Conservation (phyloP, 1,140 invertebrate species). For the Venustaconcha ellipsiformis region DNA sequence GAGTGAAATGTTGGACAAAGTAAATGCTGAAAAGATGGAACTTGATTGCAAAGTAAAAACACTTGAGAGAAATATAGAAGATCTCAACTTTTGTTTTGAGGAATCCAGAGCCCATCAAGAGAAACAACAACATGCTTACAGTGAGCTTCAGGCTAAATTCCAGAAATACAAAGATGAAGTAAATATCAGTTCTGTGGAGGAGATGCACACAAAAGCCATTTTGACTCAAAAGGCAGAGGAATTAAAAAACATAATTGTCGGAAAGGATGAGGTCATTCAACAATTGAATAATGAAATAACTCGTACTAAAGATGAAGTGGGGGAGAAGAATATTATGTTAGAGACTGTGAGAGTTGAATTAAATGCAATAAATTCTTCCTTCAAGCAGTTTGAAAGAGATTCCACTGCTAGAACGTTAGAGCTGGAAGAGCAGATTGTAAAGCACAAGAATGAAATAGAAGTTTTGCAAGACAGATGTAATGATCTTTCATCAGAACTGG, state of each 20-base stretch:
- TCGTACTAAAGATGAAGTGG: not conserved
- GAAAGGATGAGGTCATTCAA: conserved; percentile 5
- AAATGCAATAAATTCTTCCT: too few species aligned
- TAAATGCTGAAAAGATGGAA: not conserved
- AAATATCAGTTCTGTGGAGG: not conserved
- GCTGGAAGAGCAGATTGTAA: too few species aligned
- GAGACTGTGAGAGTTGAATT: too few species aligned
- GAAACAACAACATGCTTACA: not conserved
- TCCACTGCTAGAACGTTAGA: too few species aligned
- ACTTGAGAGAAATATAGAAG: not conserved
- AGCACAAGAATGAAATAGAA: too few species aligned
- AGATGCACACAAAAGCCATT: not conserved
- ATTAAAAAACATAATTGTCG: not conserved
- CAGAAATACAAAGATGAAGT: conserved; percentile 10
- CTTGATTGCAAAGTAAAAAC: not conserved
- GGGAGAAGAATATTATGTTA: too few species aligned
- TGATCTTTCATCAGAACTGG: too few species aligned
- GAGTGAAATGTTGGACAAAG: not conserved
- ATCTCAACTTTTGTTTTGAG: not conserved
- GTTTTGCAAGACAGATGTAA: too few species aligned
- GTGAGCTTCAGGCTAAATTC: not conserved
- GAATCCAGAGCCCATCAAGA: not conserved
- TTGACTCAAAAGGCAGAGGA: conserved; percentile 7
- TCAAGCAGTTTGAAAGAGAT: too few species aligned
- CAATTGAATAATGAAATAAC: conserved; percentile 8